These are phyloP conservation scores for Ciconia maguari DNA, from an alignment of 2,113 vertebrate species.

Conservation along the genomic window DNA sequence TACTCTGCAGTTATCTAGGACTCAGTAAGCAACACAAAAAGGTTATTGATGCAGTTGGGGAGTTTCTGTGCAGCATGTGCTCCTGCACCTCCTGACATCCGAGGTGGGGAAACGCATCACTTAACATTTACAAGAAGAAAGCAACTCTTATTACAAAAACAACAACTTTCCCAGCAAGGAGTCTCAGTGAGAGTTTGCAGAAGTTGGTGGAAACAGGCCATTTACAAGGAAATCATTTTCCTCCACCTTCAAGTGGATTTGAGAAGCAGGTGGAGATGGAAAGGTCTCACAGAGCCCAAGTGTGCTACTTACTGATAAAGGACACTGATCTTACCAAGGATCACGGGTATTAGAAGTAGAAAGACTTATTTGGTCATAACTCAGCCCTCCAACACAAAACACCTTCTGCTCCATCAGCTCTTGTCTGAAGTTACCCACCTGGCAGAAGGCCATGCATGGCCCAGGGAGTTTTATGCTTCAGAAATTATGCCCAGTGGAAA, in stretches of 20 bases:
- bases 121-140: not conserved
- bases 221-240: not conserved
- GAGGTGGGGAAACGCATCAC: rapidly evolving
- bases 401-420: not conserved
- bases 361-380: not conserved
- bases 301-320: not conserved
- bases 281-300: not conserved
- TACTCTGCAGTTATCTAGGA: not conserved
- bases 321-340: not conserved
- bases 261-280: not conserved
- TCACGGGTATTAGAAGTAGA: not conserved
- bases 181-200: not conserved
- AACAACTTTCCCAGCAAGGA: not conserved
- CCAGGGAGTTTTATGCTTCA: not conserved
- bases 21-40: not conserved
- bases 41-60: not conserved
- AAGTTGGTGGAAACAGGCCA: not conserved
- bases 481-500: not conserved
- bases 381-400: not conserved
- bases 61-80: not conserved
- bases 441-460: not conserved
- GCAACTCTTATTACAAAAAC: not conserved
- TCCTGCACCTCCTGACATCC: not conserved
- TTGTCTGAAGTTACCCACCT: not conserved
- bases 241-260: not conserved